Base-by-base conservation (phyloP, 2,888 invertebrate genomes). In the Eupithecia insigniata region DNA sequence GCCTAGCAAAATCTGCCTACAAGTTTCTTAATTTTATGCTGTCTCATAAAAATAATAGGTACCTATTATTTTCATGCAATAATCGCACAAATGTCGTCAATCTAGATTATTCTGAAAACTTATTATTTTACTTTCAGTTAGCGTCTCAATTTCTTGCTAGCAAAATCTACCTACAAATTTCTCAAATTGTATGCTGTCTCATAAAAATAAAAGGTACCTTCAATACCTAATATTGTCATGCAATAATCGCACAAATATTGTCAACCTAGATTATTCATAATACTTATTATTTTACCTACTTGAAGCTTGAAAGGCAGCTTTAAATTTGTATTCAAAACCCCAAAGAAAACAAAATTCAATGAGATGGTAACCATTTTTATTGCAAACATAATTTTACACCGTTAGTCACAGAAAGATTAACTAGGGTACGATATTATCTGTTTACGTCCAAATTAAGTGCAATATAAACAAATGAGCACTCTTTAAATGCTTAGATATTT, bases 361-460 rank as follows among this genome's bases (percentile, higher is more conserved):
- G 18, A 60, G 8, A 8, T 55, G 60, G 60, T 30, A 60, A 30
- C 60, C 16, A 60, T 18, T 60, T 46, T 26, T 58, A 58, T 51
- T 65, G 39, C 36, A 61, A 16, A 39, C 55, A 58, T 51, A 34
- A 43, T 58, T 64, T 70, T 32, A 62, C 46, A 30, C 51, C 30
- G 46, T 72, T 68, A 10, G 43, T 14, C 32, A 68, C 67, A 69
- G 28, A 60, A 39, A 34, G 43, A 66, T 66, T 60, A 26, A 65
- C 30, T 51, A 73, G 55, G 58, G 32, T 66, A 71, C 65, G 55
- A 76, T 58, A 67, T 71, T 43, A 74, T 75, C 67, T 69, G 62
- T 76, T 79, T 74, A 75, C 79, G 79, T 81, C 80, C 79, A 80
- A 43, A 4, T 74, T 67, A n/a, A 76, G 70, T 78, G 73, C 75